A percentile compares a stretch with the other conserved stretches of the same genome.
phyloP scores from a whole-genome alignment of 2,113 vertebrate genomes.

The Paracanthobrama guichenoti region DNA sequence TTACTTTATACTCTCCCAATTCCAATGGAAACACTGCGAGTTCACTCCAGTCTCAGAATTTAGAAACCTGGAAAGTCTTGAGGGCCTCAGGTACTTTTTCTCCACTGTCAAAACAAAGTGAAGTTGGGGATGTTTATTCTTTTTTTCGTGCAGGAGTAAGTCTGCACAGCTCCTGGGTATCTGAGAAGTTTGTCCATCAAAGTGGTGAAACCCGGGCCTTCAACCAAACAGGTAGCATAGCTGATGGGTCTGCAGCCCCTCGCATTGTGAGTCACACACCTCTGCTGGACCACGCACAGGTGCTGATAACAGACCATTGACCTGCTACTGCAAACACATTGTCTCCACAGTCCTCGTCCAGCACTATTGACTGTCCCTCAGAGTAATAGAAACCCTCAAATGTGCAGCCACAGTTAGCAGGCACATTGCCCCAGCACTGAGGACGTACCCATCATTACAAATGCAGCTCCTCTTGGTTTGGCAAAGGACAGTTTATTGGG shows the following conservation, averaged over 20 bases:
- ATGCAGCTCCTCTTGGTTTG: constrained; percentile 65
- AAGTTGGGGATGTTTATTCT: too few species aligned
- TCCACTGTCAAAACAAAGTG: constrained; percentile 62
- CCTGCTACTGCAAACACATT: constrained; percentile 59
- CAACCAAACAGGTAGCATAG: constrained; percentile 61
- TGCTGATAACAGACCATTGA: constrained; percentile 61
- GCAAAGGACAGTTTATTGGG: constrained; percentile 59
- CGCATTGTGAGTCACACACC: constrained; percentile 46
- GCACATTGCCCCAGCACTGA: constrained; percentile 62
- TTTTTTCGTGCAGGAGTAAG: constrained; percentile 60
- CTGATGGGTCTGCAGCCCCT: constrained; percentile 60
- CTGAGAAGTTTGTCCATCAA: constrained; percentile 64
- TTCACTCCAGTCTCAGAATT: constrained; percentile 60
- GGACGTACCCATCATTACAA: constrained; percentile 66
- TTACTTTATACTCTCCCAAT: constrained; percentile 41
- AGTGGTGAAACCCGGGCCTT: constrained; percentile 60
- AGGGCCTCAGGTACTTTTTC: constrained; percentile 56
- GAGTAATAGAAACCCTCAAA: constrained; percentile 65
- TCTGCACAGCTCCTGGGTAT: constrained; percentile 65
- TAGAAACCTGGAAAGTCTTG: constrained; percentile 45
- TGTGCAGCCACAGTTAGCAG: constrained; percentile 67
- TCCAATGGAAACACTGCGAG: constrained; percentile 55
- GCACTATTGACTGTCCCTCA: constrained; percentile 61
- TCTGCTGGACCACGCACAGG: constrained; percentile 54
- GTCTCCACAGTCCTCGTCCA: constrained; percentile 60